phyloP scores from a whole-genome alignment of 64 coral and sea anemone genomes.

The Pachyseris speciosa region DNA sequence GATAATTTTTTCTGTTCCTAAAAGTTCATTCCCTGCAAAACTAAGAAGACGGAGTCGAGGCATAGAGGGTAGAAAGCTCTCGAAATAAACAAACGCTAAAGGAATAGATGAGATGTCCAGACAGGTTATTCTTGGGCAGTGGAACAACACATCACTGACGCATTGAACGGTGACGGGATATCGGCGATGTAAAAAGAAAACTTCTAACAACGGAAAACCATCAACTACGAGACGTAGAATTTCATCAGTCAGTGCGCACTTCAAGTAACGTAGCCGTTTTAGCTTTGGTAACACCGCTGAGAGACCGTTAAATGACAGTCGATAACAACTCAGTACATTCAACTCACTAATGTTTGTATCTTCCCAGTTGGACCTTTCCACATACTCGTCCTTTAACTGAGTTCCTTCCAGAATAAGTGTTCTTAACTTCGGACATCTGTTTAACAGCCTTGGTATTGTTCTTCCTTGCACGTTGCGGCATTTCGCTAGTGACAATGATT shows the following conservation, averaged over 20 bases:
- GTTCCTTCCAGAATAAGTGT: constrained; percentile 73
- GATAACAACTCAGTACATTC: constrained; percentile 71
- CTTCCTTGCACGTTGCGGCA: constrained; percentile 76
- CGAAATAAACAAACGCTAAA: constrained; percentile 67
- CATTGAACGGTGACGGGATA: constrained; percentile 72
- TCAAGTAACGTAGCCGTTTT: constrained; percentile 68
- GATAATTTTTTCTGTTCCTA: constrained; percentile 67
- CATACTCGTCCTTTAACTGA: constrained; percentile 49
- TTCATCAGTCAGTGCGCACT: constrained; percentile 79
- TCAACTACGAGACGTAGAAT: constrained; percentile 27
- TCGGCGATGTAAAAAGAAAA: constrained; percentile 63
- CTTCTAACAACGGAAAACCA: constrained; percentile 50
- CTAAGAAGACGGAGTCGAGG: constrained; percentile 43
- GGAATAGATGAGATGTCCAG: constrained; percentile 78
- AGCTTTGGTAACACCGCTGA: constrained; percentile 69
- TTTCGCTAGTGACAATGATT: constrained; percentile 59
- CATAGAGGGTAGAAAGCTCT: constrained; percentile 63
- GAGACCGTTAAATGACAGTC: constrained; percentile 45
- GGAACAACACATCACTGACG: constrained; percentile 67
- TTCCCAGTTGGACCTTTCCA: constrained; percentile 52
- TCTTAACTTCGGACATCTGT: constrained; percentile 40
- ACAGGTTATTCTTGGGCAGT: constrained; percentile 64
- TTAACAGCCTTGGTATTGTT: constrained; percentile 41
- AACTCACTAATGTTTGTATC: constrained; percentile 56
- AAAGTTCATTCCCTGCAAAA: constrained; percentile 81